Evolutionary conservation across 2,797 vertebrate species (phyloP).

Genomic region (Sebastes paucispinis): DNA sequence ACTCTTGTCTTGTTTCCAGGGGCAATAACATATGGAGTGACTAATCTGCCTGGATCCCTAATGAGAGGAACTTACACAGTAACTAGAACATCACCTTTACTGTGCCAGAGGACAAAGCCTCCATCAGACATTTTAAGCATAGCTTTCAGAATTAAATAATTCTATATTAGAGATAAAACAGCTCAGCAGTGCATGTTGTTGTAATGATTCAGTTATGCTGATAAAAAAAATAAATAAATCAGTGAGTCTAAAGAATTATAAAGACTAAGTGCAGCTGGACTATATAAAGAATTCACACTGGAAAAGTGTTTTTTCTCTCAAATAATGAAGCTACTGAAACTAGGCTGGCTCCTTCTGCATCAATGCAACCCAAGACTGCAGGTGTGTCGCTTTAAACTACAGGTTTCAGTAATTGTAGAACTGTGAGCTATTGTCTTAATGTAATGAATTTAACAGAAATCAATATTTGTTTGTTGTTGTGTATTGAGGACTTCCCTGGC

Average conservation of each 20-base stretch:
- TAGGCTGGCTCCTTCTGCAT: conserved; percentile 24
- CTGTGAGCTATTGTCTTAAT: not conserved
- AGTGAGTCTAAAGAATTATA: not conserved
- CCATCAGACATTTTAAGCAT: not conserved
- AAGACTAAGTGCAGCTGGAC: not conserved
- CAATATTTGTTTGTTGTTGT: not conserved
- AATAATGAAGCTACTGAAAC: conserved; percentile 1
- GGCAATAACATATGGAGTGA: not conserved
- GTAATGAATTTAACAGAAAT: not conserved
- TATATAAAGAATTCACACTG: not conserved
- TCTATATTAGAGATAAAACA: not conserved
- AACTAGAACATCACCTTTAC: not conserved
- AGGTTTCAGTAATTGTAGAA: not conserved
- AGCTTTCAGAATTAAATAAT: not conserved
- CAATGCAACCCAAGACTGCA: conserved; percentile 84
- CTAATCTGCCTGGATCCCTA: not conserved
- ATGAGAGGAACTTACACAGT: not conserved
- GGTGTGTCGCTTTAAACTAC: conserved; percentile 37
- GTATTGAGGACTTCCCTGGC: conserved; percentile 86
- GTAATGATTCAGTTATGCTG: not conserved
- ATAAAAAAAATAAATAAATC: not conserved
- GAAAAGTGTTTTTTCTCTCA: not conserved
- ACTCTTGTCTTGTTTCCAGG: conserved; percentile 10
- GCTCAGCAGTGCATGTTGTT: not conserved
- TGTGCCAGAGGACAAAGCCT: not conserved